Percentiles rank a stretch among this genome's conserved stretches.
phyloP scores from a whole-genome alignment of 2,888 invertebrate species.

The Ichneumoninae sp. region DNA sequence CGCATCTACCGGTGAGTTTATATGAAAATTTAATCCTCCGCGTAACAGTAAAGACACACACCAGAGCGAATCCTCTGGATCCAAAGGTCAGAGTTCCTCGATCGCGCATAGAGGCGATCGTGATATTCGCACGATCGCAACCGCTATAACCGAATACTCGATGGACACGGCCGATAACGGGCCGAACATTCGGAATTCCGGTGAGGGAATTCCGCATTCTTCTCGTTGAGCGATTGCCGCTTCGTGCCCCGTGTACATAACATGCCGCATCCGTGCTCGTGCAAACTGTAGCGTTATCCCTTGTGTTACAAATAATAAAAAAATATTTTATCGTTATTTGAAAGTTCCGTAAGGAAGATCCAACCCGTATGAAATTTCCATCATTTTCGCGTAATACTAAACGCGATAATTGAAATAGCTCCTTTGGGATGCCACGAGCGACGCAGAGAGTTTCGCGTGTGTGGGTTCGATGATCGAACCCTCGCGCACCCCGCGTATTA shows the following conservation, averaged over 20 bases:
- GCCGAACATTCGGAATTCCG: conserved; percentile 60
- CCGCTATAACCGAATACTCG: conserved; percentile 40
- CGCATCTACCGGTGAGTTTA: conserved; percentile 81
- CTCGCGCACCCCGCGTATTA: conserved; percentile 54
- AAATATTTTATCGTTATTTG: neutral
- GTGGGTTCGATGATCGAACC: conserved; percentile 62
- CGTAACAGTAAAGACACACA: conserved; percentile 30
- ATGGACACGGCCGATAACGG: conserved; percentile 58
- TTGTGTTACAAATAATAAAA: conserved; percentile 3
- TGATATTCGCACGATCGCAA: conserved; percentile 58
- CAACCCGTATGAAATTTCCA: conserved; percentile 57
- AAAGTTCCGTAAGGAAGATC: conserved; percentile 59
- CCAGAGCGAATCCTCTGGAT: conserved; percentile 51
- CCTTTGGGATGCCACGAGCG: conserved; percentile 7
- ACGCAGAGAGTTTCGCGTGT: conserved; percentile 55
- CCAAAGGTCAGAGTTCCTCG: conserved; percentile 54
- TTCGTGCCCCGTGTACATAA: conserved; percentile 51
- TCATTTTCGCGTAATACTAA: conserved; percentile 45
- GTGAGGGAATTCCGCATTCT: conserved; percentile 63
- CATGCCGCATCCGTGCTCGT: conserved; percentile 1
- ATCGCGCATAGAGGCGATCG: conserved; percentile 51
- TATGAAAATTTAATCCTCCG: conserved; percentile 66
- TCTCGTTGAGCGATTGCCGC: conserved; percentile 37
- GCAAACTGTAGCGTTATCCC: conserved; percentile 11
- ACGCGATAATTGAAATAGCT: conserved; percentile 50